Conservation (phyloP, 2,113 vertebrate genomes). For the Sakesphorus luctuosus region DNA sequence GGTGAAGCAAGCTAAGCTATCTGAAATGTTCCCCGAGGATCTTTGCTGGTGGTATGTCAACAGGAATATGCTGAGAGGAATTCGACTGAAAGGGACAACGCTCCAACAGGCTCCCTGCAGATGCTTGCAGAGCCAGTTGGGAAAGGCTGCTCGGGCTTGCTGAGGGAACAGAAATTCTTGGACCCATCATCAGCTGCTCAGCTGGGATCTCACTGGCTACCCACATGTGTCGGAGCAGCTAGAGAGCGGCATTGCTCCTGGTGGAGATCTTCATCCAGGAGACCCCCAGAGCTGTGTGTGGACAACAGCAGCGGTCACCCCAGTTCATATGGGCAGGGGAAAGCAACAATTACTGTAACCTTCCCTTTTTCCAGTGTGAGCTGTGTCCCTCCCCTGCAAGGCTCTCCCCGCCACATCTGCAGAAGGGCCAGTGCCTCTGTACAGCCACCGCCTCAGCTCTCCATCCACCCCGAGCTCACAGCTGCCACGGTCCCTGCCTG, state of each 20-base stretch:
- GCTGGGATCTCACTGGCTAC: background rate
- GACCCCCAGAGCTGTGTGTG: background rate
- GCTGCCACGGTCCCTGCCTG: background rate
- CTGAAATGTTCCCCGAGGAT: constrained; percentile 43
- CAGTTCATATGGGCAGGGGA: rapidly evolving
- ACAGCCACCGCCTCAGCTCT: background rate
- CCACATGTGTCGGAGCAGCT: background rate
- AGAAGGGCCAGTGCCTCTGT: background rate
- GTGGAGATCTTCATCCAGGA: background rate
- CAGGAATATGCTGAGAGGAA: constrained; percentile 35
- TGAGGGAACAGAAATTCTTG: background rate
- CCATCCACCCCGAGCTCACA: background rate
- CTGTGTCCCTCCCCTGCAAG: background rate
- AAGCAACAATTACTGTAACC: background rate
- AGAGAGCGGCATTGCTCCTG: background rate
- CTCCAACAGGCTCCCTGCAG: background rate
- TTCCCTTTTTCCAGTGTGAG: background rate
- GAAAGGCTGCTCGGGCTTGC: background rate
- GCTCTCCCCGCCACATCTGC: background rate
- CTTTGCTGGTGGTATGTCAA: constrained; percentile 62
- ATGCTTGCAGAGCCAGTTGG: constrained; percentile 3
- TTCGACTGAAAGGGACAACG: background rate
- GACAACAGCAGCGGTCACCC: background rate
- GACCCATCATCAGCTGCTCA: background rate
- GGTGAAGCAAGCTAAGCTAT: constrained; percentile 54